Evolutionary conservation across 1,140 invertebrate genomes (phyloP), one percentile per base, ranked within the genome.

Genomic region (Lineus longissimus): DNA sequence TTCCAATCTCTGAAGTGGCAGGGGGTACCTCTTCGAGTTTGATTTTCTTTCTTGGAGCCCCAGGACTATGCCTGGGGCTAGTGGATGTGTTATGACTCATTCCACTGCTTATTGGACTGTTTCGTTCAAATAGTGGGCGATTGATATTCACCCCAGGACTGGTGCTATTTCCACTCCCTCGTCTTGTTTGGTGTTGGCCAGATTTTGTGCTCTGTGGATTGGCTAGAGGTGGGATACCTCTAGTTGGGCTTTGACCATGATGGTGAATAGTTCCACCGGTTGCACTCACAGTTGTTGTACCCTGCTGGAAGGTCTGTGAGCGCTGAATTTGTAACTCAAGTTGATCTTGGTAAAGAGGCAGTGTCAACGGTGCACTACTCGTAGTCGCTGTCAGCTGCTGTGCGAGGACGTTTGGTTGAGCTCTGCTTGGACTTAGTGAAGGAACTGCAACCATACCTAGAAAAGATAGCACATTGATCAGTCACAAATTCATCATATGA

Each of bases 11-110:
- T 36, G 69, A 55, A 25, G 70, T 73, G 9, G 73, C 58, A 27
- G 77, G 66, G 1, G 73, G 66, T n/a, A 74, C 75, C 47, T 78
- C 74, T 56, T 81, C 81, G 11, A 83, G 51, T 63, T 79, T 80
- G 0, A 79, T 68, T 57, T 76, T 74, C 63, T 83, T 83, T 22
- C 72, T 72, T n/a, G 73, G 70, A 17, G 74, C 27, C 23, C 54
- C 64, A 25, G 64, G 61, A 55, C 64, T 63, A 25, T 30, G 60
- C 45, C n/a, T 11, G 2, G 57, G 58, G 19, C 57, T 43, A 17
- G 51, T 25, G 4, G 51, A 54, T 54, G 51, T 54, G 17, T 15
- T 36, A 7, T 36, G 33, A 36, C 33, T 36, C 33, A 36, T 36
- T 22, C 4, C 47, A 54, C 19, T 54, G 9, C 9, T 54, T 7